Conservation (phyloP, 2,113 vertebrate genomes). For the Sceloporus undulatus region DNA sequence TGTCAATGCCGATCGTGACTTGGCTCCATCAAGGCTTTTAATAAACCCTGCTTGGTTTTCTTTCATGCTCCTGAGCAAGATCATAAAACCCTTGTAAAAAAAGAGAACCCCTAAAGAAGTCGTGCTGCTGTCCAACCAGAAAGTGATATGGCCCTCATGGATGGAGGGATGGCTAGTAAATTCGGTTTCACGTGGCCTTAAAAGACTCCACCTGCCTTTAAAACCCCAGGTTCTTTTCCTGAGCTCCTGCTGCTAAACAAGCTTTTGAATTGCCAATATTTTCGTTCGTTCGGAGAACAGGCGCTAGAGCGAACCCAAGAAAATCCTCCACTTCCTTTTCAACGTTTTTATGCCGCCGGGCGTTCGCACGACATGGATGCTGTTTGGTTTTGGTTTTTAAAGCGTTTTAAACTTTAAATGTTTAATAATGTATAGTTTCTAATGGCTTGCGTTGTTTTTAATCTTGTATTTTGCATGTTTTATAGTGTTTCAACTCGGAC, state of each 20-base stretch:
- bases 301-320: too few relatives aligned
- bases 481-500: too few relatives aligned
- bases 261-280: too few relatives aligned
- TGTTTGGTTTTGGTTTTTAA: too few relatives aligned
- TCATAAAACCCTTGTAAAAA: constrained; percentile 4
- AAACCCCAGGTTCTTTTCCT: constrained; percentile 26
- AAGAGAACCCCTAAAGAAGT: constrained; percentile 7
- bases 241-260: constrained; percentile 2
- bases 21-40: not conserved
- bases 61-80: not conserved
- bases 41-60: not conserved
- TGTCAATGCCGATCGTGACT: too few relatives aligned
- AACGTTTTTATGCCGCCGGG: too few relatives aligned
- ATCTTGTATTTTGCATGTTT: too few relatives aligned
- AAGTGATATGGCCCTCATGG: not conserved
- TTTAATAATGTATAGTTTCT: too few relatives aligned
- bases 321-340: not conserved
- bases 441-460: too few relatives aligned
- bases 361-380: too few relatives aligned
- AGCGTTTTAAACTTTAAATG: too few relatives aligned
- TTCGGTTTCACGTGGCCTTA: not conserved
- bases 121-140: not conserved
- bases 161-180: constrained; percentile 4
- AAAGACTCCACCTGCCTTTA: constrained; percentile 14
- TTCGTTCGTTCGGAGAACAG: too few relatives aligned